Evolutionary conservation across 2,797 vertebrate species (phyloP).

Genomic region (Delichon dasypus): DNA sequence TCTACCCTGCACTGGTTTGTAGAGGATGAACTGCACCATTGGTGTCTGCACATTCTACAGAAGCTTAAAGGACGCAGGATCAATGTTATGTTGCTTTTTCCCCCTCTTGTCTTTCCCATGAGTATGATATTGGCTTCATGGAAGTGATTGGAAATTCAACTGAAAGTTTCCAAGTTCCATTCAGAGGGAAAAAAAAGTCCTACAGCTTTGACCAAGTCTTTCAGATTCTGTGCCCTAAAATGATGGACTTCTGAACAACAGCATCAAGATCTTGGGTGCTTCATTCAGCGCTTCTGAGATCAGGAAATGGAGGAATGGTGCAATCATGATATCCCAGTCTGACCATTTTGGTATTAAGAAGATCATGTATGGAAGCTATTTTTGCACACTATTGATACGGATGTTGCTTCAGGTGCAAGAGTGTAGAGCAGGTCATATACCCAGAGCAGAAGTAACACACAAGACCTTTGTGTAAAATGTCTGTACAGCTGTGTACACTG

Average conservation of each 20-base stretch:
- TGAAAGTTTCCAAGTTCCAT: not conserved
- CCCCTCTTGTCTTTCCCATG: not conserved
- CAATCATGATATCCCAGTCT: not conserved
- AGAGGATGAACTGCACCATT: not conserved
- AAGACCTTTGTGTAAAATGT: not conserved
- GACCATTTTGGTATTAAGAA: not conserved
- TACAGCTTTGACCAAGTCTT: not conserved
- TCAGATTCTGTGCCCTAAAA: not conserved
- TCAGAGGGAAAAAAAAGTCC: not conserved
- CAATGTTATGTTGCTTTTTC: rapidly evolving
- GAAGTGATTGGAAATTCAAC: not conserved
- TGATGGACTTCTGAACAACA: not conserved
- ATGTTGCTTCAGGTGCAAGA: not conserved
- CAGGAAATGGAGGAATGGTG: not conserved
- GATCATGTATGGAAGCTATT: not conserved
- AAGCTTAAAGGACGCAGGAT: not conserved
- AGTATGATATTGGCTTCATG: not conserved
- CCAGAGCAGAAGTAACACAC: not conserved
- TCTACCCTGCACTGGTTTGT: rapidly evolving
- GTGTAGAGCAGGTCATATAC: not conserved
- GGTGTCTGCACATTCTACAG: not conserved
- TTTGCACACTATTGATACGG: not conserved
- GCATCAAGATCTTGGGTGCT: not conserved
- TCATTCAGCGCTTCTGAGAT: not conserved
- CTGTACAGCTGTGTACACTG: not conserved